Percentiles rank a stretch among this genome's conserved stretches.
Conservation (phyloP, 2,888 invertebrate species). For the Diarsia rubi region DNA sequence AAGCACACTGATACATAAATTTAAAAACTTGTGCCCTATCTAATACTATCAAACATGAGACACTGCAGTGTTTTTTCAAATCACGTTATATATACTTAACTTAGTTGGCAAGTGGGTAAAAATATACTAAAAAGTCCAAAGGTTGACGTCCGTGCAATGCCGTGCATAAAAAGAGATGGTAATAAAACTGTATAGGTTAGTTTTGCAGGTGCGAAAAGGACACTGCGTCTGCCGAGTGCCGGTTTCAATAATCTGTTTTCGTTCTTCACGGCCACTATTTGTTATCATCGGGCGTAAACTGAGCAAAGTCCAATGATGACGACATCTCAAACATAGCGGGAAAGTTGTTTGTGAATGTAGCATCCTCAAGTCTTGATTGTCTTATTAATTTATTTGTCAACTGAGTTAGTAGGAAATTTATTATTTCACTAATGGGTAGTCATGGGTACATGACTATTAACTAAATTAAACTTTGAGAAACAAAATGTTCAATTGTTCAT, state of each 20-base stretch:
- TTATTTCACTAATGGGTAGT: neutral
- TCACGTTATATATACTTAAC: constrained; percentile 1
- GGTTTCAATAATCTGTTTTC: neutral
- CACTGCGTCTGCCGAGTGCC: neutral
- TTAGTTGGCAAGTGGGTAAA: neutral
- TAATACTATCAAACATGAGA: neutral
- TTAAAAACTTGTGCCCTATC: neutral
- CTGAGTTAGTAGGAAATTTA: neutral
- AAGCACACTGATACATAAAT: neutral
- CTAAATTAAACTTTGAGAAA: neutral
- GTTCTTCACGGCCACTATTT: constrained; percentile 7
- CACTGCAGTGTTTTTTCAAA: constrained; percentile 5
- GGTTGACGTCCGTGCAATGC: neutral
- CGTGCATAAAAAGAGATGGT: constrained; percentile 19
- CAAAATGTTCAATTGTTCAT: neutral
- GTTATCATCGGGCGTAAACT: constrained; percentile 19
- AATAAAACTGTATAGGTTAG: neutral
- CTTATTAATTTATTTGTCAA: neutral
- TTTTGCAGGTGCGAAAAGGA: constrained; percentile 23
- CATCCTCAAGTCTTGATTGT: neutral
- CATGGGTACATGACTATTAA: neutral
- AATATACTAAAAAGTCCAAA: constrained; percentile 26
- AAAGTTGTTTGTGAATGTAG: neutral
- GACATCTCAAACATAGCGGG: neutral
- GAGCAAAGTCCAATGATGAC: constrained; percentile 30